Evolutionary conservation across 2,797 vertebrate genomes (phyloP), one percentile per base, ranked within the genome.

Genomic region (Thaleichthys pacificus): DNA sequence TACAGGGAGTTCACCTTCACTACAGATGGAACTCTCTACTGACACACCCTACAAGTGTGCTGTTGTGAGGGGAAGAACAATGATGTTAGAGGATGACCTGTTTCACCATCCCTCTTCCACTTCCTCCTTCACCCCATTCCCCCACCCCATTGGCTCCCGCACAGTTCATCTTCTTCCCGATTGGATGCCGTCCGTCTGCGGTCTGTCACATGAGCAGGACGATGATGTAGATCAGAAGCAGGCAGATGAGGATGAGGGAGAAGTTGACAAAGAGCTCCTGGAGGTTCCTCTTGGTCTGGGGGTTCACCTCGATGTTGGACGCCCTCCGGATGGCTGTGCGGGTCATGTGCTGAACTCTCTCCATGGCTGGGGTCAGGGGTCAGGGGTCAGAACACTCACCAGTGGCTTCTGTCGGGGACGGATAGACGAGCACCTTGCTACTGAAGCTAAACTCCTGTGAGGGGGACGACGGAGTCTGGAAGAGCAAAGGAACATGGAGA

Each of bases 221-320:
- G 66, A 96, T 95, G 90, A 96, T 95, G 89, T 95, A 96, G 80
- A 96, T 95, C 79, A 96, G 92, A 86, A 96, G 90, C 80, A 96
- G 95, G 74, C 95, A 96, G 82, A 96, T 96, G 87, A 96, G 88
- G 85, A 96, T 96, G 86, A 96, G 93, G 78, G 93, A 95, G 87
- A 96, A 96, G 87, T 96, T 96, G 89, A 95, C 87, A 84, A 96
- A 96, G 64, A 96, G 94, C 86, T 96, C 94, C 89, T 96, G 95
- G 76, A 96, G 87, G 77, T 94, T 95, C 89, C 92, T 94, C 42
- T 94, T 94, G 75, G 94, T 91, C 88, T 96, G 95, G 75, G 93
- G 95, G 68, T 93, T 94, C 84, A 96, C 89, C 90, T 96, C 95
- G 88, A 96, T 69, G 64, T 56, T 94, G 83, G 95, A 96, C 83